Evolutionary conservation across 2,113 vertebrate genomes (phyloP), one percentile per base, ranked within the genome.

Genomic region (Chitala chitala): DNA sequence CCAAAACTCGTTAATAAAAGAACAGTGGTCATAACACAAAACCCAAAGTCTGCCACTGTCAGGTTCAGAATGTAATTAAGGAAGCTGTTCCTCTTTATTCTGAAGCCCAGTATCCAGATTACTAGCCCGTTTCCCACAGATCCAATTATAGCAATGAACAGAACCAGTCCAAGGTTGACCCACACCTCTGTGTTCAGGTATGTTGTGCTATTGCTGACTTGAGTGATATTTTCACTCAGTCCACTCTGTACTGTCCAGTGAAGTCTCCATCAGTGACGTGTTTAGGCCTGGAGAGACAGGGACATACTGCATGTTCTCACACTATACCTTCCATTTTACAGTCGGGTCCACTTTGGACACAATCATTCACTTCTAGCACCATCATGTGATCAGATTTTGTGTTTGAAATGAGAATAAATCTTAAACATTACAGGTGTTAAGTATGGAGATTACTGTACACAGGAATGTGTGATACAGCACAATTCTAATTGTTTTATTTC

Each of bases 11-110:
- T n/a, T n/a, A 20, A 33, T 6, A 33, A 51, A 36, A 31, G 63
- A 33, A 13, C 20, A 38, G 44, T 22, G 26, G 31, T 17, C 13
- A 46, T 40, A n/a, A 20, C 46, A 33, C 69, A 71, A 29, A 71
- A 71, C 10, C 20, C 46, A 51, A 74, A 68, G 36, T 74, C 50
- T 5, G 22, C 61, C 59, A 74, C 50, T 15, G 61, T 6, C 24
- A 74, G 36, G 29, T 66, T 74, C 29, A 74, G 46, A 2, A 66
- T 61, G 63, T 50, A 65, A 33, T 4, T 38, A 1, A 42, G 46
- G 59, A 26, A 54, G 44, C 61, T 33, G 7, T 31, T 40, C 5
- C n/a, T 9, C 36, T 74, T 42, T 10, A 53, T 65, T 22, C 15
- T 24, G 69, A 66, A 56, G 5, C 26, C 29, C 33, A 55, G 38